Base-by-base conservation (phyloP, 2,797 vertebrate species). In the Bucorvus abyssinicus region DNA sequence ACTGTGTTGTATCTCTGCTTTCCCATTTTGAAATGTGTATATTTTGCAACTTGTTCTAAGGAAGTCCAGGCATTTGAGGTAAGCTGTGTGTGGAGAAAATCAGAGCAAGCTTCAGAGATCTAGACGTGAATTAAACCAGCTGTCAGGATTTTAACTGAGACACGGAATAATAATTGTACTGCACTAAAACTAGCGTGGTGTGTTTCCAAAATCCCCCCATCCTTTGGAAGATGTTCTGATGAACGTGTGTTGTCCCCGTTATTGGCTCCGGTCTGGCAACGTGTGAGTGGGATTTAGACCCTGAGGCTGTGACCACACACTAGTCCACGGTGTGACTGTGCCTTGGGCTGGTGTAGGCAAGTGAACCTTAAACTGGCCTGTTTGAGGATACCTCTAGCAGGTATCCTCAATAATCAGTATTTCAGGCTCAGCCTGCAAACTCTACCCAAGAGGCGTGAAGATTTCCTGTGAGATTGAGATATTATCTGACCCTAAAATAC, bases 11-110 rank as follows among this genome's bases (percentile, higher is more conserved):
- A 44, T 95, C 84, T 93, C 90, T 94, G 50, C 88, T 92, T 89
- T 87, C 34, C 78, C 21, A 21, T 42, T 93, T 83, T 85, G 78
- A 93, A 95, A 91, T 81, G 95, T 95, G 61, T 93, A 22, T 77
- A 34, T 80, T 77, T 82, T 80, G 57, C 49, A 85, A 55, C 42
- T 45, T 89, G 84, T 84, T 82, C 70, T 63, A 95, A 94, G 84
- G 38, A 80, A 75, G 56, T 81, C 68, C 75, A 89, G 91, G 86
- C 32, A 59, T 89, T 84, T 85, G 70, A 77, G 73, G 78, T 85
- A 90, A 85, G 21, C 24, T 94, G 3, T 44, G 8, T 55, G 53
- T 40, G 44, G 61, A 77, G 60, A 69, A 93, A 87, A 83, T 61
- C 73, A 10, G 16, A 60, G 64, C 89, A 77, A 61, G 42, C 64